Conservation (phyloP, 2,797 vertebrate species). For the Amniataba percoides region DNA sequence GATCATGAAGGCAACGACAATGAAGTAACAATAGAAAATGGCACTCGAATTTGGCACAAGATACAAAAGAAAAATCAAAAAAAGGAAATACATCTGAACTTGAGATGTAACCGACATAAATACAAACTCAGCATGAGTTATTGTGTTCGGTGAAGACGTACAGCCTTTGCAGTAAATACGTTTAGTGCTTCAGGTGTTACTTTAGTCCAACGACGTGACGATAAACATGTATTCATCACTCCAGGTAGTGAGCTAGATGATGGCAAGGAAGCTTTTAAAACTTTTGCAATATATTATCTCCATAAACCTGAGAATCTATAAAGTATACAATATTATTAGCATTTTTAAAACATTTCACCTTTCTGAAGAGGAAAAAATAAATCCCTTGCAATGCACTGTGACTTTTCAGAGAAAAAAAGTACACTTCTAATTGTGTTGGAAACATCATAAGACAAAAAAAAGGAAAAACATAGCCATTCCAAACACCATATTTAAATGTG, state of each 20-base stretch:
- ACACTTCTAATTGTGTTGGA: slow-evolving; percentile 51
- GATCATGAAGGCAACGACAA: slow-evolving; percentile 37
- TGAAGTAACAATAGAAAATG: slow-evolving; percentile 57
- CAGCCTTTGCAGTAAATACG: slow-evolving; percentile 34
- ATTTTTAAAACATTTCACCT: slow-evolving; percentile 40
- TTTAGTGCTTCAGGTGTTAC: slow-evolving; percentile 45
- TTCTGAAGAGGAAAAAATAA: slow-evolving; percentile 52
- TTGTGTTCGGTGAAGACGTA: slow-evolving; percentile 37
- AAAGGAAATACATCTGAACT: slow-evolving; percentile 23
- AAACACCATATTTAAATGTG: slow-evolving; percentile 47
- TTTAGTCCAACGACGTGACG: slow-evolving; percentile 18
- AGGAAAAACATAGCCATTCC: slow-evolving; percentile 21
- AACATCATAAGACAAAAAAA: slow-evolving; percentile 36
- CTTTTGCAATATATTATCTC: slow-evolving; percentile 68
- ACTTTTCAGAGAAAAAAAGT: slow-evolving; percentile 38
- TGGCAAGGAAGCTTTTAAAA: slow-evolving; percentile 69
- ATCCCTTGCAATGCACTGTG: slow-evolving; percentile 34
- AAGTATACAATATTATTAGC: slow-evolving; percentile 52
- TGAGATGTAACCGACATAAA: slow-evolving; percentile 45
- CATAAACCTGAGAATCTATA: slow-evolving; percentile 81
- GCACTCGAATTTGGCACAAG: slow-evolving; percentile 80
- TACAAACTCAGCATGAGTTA: slow-evolving; percentile 44
- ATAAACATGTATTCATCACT: slow-evolving; percentile 42
- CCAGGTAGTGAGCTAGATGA: slow-evolving; percentile 52
- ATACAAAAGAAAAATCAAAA: slow-evolving; percentile 20